Evolutionary conservation across 2,888 invertebrate genomes (phyloP).

Genomic region (Tortricodes alternella): DNA sequence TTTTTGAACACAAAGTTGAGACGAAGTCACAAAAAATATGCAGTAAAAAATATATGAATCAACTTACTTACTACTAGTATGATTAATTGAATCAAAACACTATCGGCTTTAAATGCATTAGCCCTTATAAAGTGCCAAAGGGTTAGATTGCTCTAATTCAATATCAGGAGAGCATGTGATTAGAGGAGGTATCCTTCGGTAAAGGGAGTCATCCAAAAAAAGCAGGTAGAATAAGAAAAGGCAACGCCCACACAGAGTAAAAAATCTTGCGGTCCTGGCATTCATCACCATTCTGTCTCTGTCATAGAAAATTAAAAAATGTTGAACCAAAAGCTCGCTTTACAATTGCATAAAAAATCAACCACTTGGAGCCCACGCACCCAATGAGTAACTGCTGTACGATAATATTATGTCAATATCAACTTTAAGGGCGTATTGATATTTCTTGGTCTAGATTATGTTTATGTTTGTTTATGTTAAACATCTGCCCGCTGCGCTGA

Average conservation of each 20-base stretch:
- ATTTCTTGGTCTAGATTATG: no score
- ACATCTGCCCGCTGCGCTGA: neutral
- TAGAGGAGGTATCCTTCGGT: conserved; percentile 9
- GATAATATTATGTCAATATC: no score
- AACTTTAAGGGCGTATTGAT: no score
- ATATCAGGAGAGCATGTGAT: conserved; percentile 4
- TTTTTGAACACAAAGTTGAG: neutral
- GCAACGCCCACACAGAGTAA: conserved; percentile 24
- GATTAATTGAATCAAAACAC: no score
- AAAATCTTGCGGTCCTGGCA: conserved; percentile 4
- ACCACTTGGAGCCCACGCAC: no score
- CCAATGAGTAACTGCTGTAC: no score
- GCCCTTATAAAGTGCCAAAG: conserved; percentile 23
- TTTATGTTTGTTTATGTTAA: no score
- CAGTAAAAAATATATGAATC: neutral
- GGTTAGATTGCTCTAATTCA: conserved; percentile 28
- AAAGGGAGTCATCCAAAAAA: conserved; percentile 6
- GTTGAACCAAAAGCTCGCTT: neutral
- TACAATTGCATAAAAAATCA: neutral
- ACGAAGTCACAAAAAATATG: neutral
- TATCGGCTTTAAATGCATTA: neutral
- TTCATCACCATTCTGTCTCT: conserved; percentile 10
- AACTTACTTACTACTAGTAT: no score
- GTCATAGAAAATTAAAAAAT: conserved; percentile 7
- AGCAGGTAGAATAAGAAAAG: neutral